phyloP scores from a whole-genome alignment of 53 echinoderm and acorn worm species.

The Paelopatides confundens region DNA sequence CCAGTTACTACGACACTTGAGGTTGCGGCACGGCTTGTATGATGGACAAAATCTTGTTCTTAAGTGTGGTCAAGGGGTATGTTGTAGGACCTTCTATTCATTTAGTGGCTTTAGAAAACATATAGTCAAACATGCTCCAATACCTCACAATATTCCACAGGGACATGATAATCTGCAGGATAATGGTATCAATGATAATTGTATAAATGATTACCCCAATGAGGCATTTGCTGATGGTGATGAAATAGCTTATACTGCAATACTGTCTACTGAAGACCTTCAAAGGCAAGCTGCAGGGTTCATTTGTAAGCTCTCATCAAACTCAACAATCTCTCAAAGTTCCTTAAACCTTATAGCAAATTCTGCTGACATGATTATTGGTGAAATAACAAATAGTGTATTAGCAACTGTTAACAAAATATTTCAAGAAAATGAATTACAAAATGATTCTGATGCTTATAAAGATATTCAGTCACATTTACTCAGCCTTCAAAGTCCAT shows the following conservation, averaged over 20 bases:
- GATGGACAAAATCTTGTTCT: conserved; percentile 40
- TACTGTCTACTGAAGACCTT: not conserved
- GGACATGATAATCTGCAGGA: conserved; percentile 6
- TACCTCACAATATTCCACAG: too few species aligned
- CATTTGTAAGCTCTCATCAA: conserved; percentile 32
- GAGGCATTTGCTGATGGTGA: not conserved
- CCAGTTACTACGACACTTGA: too few species aligned
- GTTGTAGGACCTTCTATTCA: too few species aligned
- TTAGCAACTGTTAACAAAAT: conserved; percentile 38
- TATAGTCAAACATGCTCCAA: too few species aligned
- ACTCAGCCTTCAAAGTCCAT: conserved; percentile 35
- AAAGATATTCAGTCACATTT: conserved; percentile 46
- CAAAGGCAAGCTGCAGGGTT: conserved; percentile 18
- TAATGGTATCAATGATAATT: not conserved
- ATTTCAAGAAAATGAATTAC: conserved; percentile 35
- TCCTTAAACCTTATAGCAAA: conserved; percentile 39
- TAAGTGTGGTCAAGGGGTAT: too few species aligned
- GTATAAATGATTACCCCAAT: too few species aligned
- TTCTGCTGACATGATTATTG: conserved; percentile 26
- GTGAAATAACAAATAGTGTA: conserved; percentile 51
- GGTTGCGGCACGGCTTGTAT: too few species aligned
- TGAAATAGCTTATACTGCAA: not conserved
- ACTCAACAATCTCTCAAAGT: conserved; percentile 32
- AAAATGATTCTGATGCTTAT: conserved; percentile 14
- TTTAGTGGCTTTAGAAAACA: too few species aligned